phyloP scores from a whole-genome alignment of 1,140 invertebrate genomes.

The Littorina saxatilis region DNA sequence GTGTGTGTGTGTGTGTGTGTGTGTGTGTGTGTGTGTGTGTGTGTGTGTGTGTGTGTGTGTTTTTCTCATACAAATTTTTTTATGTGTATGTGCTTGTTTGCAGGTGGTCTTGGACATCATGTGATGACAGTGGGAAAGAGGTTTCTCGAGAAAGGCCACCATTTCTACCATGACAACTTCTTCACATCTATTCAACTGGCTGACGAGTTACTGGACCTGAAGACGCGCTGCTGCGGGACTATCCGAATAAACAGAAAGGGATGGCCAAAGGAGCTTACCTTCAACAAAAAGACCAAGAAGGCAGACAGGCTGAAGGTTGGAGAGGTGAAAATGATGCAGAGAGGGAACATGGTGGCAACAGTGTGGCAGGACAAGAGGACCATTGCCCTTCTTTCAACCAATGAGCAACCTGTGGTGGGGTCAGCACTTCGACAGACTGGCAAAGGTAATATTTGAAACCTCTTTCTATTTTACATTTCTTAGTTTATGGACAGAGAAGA shows the following conservation, averaged over 20 bases:
- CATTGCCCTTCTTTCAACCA: background rate
- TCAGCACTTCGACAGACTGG: background rate
- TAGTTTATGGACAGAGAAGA: background rate
- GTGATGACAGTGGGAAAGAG: background rate
- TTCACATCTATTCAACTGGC: slow-evolving; percentile 9
- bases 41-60: background rate
- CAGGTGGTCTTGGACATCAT: slow-evolving; percentile 18
- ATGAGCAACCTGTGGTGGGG: background rate
- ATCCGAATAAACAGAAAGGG: background rate
- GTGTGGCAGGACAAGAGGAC: slow-evolving; percentile 16
- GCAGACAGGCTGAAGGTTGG: background rate
- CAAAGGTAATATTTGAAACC: background rate
- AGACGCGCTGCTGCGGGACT: slow-evolving; percentile 34
- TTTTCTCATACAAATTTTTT: too few relatives aligned
- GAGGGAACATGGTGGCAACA: background rate
- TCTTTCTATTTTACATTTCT: background rate
- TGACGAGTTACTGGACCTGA: slow-evolving; percentile 22
- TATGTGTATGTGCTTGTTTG: background rate
- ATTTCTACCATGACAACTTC: slow-evolving; percentile 23
- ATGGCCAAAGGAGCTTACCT: background rate
- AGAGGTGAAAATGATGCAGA: background rate
- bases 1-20: background rate
- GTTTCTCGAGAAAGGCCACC: slow-evolving; percentile 9
- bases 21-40: background rate
- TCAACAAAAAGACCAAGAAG: background rate